Evolutionary conservation across 1,140 invertebrate species (phyloP).

Genomic region (Phenacoccus solenopsis): DNA sequence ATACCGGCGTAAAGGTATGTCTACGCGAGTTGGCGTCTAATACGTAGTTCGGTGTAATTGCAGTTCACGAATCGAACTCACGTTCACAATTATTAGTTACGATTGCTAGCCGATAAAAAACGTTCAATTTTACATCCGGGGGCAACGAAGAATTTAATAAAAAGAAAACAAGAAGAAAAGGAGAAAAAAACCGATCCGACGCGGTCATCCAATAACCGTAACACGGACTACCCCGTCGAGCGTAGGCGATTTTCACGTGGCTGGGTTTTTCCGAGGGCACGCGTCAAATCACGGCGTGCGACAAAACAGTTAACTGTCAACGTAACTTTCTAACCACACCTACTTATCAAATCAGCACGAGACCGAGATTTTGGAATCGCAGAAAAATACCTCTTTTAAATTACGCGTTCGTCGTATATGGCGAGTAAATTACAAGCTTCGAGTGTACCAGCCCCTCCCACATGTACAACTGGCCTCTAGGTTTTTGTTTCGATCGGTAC

Average conservation of each 20-base stretch:
- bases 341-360: conserved; percentile 14
- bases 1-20: background rate
- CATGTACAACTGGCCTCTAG: background rate
- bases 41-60: too few species aligned
- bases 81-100: background rate
- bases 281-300: background rate
- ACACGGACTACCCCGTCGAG: too few species aligned
- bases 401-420: too few species aligned
- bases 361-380: background rate
- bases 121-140: background rate
- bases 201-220: too few species aligned
- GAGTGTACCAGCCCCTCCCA: conserved; percentile 2
- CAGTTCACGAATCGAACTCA: background rate
- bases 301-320: conserved; percentile 16
- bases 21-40: background rate
- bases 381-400: conserved; percentile 4
- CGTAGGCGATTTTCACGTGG: too few species aligned
- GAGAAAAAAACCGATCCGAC: too few species aligned
- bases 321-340: conserved; percentile 7
- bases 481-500: background rate
- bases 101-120: background rate
- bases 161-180: too few species aligned
- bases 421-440: too few species aligned
- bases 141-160: background rate
- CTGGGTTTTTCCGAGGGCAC: too few species aligned